A percentile compares a stretch with the other conserved stretches of the same genome.
These are phyloP conservation scores for Amphimallon solstitiale DNA, from an alignment of 2,888 invertebrate species.

Conservation along the genomic window DNA sequence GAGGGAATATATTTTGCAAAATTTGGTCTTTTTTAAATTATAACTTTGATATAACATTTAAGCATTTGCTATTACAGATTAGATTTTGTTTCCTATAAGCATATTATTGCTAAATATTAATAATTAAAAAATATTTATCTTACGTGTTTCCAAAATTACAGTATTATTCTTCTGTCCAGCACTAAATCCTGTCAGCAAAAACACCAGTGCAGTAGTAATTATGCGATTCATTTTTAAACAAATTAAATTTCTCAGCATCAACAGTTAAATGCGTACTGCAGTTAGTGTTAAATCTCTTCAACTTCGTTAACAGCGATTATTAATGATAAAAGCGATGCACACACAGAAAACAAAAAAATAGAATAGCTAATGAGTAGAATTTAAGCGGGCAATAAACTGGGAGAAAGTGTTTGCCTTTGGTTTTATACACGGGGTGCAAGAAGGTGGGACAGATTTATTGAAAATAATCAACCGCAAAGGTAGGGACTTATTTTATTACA, in stretches of 20 bases:
- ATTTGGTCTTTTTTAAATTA: too few relatives aligned
- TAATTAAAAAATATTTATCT: background rate
- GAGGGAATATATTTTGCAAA: too few relatives aligned
- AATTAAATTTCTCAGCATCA: too few relatives aligned
- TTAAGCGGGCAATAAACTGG: slow-evolving; percentile 34
- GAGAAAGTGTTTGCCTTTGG: slow-evolving; percentile 44
- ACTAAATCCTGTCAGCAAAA: background rate
- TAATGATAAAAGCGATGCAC: background rate
- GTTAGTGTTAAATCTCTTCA: background rate
- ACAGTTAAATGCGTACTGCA: too few relatives aligned
- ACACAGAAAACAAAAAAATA: background rate
- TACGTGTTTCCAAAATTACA: slow-evolving; percentile 13
- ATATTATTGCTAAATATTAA: background rate
- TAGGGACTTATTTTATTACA: slow-evolving; percentile 1
- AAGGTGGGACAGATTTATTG: slow-evolving; percentile 35
- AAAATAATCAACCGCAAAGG: slow-evolving; percentile 3
- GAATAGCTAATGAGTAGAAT: slow-evolving; percentile 6
- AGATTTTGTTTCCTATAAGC: background rate
- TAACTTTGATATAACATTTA: too few relatives aligned
- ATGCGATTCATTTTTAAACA: background rate
- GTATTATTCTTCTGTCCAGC: background rate
- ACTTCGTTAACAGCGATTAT: background rate
- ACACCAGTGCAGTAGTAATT: background rate
- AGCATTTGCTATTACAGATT: too few relatives aligned
- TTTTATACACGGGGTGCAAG: slow-evolving; percentile 43